Conservation (phyloP, 2,113 vertebrate genomes). For the Caranx ignobilis region DNA sequence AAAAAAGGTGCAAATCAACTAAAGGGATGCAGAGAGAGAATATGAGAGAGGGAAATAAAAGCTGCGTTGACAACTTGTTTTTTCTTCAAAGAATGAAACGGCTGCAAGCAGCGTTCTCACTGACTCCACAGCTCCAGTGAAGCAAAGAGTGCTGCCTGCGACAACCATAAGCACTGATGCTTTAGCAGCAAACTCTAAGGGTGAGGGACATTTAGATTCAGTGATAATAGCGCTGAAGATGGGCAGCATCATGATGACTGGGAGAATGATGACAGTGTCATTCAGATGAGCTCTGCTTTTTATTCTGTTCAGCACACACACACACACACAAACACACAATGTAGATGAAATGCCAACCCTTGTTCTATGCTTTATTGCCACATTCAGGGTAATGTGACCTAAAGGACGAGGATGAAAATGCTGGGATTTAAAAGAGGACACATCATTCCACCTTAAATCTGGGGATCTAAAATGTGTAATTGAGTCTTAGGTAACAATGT, state of each 20-base stretch:
- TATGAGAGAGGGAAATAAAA: constrained; percentile 34
- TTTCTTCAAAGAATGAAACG: constrained; percentile 48
- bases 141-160: constrained; percentile 33
- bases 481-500: not conserved
- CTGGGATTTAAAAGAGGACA: not conserved
- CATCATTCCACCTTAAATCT: not conserved
- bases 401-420: not conserved
- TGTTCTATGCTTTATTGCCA: not conserved
- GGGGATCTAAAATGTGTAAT: too few relatives aligned
- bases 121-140: constrained; percentile 42
- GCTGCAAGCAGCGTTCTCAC: constrained; percentile 37
- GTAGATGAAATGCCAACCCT: not conserved
- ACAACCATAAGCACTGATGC: constrained; percentile 34
- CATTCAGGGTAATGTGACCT: not conserved
- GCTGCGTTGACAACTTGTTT: constrained; percentile 14
- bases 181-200: constrained; percentile 3
- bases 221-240: constrained; percentile 2
- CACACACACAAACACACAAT: not conserved
- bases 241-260: not conserved
- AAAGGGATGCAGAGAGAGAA: constrained; percentile 20
- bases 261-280: not conserved
- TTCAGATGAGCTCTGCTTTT: not conserved
- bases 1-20: constrained; percentile 25
- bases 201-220: not conserved
- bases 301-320: not conserved